Conservation (phyloP, 2,797 vertebrate species). For the Mycteria americana region DNA sequence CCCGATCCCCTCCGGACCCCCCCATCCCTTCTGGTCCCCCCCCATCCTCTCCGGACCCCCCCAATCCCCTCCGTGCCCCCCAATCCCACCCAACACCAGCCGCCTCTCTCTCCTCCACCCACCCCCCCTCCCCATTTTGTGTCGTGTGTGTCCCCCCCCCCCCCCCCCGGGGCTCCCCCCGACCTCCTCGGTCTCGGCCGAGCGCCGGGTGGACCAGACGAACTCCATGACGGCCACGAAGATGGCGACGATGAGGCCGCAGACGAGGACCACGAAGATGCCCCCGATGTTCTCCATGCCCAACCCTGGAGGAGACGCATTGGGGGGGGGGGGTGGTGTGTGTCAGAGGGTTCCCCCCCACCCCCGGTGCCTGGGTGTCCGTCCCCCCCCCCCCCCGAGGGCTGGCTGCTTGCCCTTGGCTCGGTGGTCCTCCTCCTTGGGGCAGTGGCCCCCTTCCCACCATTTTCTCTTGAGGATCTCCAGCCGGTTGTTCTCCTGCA, state of each 20-base stretch:
- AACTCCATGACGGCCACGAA: constrained; percentile 95
- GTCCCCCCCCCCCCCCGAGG: background rate
- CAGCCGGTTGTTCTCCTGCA: constrained; percentile 92
- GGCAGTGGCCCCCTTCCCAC: constrained; percentile 92
- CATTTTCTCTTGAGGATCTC: constrained; percentile 93
- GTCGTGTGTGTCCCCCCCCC: background rate
- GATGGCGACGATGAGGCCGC: constrained; percentile 91
- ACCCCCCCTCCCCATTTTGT: too few relatives aligned
- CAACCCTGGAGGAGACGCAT: constrained; percentile 72
- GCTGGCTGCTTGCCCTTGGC: constrained; percentile 79
- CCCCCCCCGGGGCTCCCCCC: background rate
- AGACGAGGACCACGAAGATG: constrained; percentile 89
- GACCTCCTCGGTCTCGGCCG: constrained; percentile 91
- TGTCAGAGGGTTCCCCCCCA: too few relatives aligned
- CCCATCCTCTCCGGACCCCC: too few relatives aligned
- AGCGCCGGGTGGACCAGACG: constrained; percentile 90
- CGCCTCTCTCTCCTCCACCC: too few relatives aligned
- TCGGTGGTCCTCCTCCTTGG: constrained; percentile 90
- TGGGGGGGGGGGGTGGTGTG: too few relatives aligned
- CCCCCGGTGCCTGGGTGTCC: too few relatives aligned
- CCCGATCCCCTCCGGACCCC: too few relatives aligned
- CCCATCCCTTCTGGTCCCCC: too few relatives aligned
- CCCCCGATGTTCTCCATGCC: constrained; percentile 93
- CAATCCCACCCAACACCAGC: too few relatives aligned
- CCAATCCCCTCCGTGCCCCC: background rate